A percentile compares a stretch with the other conserved stretches of the same genome.
These are phyloP conservation scores for Centropristis striata DNA, from an alignment of 2,113 vertebrate genomes.

Conservation along the genomic window DNA sequence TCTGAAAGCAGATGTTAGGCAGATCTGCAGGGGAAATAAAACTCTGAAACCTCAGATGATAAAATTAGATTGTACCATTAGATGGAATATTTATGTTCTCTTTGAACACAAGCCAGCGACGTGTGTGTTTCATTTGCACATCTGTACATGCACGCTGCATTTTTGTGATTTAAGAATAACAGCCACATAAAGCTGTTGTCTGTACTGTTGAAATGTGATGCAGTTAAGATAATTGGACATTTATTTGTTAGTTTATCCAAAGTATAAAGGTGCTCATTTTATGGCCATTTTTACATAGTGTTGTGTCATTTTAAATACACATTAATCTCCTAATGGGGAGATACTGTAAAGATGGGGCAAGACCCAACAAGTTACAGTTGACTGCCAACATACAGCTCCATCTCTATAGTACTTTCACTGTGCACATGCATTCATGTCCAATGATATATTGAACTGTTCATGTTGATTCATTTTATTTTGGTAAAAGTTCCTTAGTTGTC, in stretches of 20 bases:
- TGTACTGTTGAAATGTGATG: conserved; percentile 14
- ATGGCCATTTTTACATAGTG: background rate
- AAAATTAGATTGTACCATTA: conserved; percentile 53
- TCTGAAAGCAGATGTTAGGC: conserved; percentile 52
- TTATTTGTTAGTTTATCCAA: conserved; percentile 41
- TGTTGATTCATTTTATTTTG: conserved; percentile 7
- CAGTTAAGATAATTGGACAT: conserved; percentile 33
- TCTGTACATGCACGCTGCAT: conserved; percentile 19
- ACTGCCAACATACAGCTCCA: conserved; percentile 17
- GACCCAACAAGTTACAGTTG: conserved; percentile 26
- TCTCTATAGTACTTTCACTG: background rate
- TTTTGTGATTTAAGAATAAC: conserved; percentile 22
- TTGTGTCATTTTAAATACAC: conserved; percentile 38
- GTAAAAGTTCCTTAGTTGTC: conserved; percentile 15
- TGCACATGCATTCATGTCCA: background rate
- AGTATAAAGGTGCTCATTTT: conserved; percentile 13
- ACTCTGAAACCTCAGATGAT: conserved; percentile 37
- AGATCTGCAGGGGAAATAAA: conserved; percentile 40
- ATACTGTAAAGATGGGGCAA: conserved; percentile 29
- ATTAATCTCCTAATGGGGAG: conserved; percentile 9
- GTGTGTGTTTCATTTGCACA: conserved; percentile 50
- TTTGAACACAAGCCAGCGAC: conserved; percentile 42
- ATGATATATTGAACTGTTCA: background rate
- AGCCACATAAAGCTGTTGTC: conserved; percentile 27
- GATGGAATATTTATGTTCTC: conserved; percentile 53